Base-by-base conservation (phyloP, 2,113 vertebrate species). In the Pandion haliaetus region DNA sequence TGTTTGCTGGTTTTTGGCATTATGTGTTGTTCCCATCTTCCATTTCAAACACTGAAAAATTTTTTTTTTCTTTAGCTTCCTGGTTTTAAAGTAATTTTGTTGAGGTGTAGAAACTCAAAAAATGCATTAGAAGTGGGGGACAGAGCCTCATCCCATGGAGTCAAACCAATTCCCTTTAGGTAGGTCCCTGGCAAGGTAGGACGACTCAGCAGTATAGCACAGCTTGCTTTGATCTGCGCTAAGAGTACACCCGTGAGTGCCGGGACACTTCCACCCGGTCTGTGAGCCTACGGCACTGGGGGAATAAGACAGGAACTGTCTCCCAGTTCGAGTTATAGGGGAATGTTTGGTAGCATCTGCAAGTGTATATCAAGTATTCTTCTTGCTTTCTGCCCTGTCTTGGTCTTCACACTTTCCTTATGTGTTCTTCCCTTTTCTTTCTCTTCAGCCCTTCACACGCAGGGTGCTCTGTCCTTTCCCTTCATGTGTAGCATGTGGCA, bases 211-310 rank as follows among this genome's bases (percentile, higher is more conserved):
- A 21, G 5, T 5, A 1, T 8, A 28, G 36, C 23, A 52, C 42
- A 42, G 10, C 14, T 34, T 36, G 7, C 23, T 38, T 54, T 31
- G 19, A 12, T 42, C 31, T 2, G 5, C 2, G 1, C 24, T 61
- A 18, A 3, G 5, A 8, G 38, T 4, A 8, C 18, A 32, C 17
- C 23, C 0, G 0, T 17, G n/a, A 49, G 23, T 2, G 1, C 44
- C 3, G 8, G 73, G 19, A 11, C 7, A 5, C 50, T 55, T 45
- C 21, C 44, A 7, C 24, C 14, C 24, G 13, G 42, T 6, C 19
- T 42, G 26, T 10, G 7, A 23, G 73, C 23, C 34, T 47, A 34
- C 4, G 8, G 52, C 71, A 23, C 26, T 16, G 67, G 16, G 12
- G 31, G 47, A 3, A 5, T 45, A 25, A 19, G 28, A 32, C 21